Conservation (phyloP, 2,797 vertebrate species). For the Chromobotia macracanthus region DNA sequence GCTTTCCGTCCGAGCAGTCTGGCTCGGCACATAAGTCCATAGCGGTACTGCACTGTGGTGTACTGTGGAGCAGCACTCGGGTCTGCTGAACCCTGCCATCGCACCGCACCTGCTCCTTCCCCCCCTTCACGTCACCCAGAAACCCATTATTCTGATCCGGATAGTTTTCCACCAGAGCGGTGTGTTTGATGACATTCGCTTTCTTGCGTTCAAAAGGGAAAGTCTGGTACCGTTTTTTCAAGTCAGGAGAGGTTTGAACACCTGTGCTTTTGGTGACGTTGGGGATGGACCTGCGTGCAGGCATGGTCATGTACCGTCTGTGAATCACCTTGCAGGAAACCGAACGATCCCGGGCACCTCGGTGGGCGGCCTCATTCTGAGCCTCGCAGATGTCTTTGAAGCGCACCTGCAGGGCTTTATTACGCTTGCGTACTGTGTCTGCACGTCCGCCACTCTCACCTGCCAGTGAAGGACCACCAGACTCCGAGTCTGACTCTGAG, state of each 20-base stretch:
- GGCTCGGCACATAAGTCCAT: slow-evolving; percentile 75
- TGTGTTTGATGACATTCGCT: slow-evolving; percentile 85
- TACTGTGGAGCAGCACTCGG: slow-evolving; percentile 84
- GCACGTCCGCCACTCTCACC: slow-evolving; percentile 83
- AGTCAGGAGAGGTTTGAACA: slow-evolving; percentile 94
- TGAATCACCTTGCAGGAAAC: slow-evolving; percentile 87
- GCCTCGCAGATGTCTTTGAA: slow-evolving; percentile 99
- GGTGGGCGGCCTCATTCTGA: slow-evolving; percentile 82
- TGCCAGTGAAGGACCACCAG: slow-evolving; percentile 81
- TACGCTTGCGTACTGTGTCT: slow-evolving; percentile 90
- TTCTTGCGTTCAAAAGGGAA: slow-evolving; percentile 95
- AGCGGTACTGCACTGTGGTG: slow-evolving; percentile 75
- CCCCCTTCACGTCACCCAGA: slow-evolving; percentile 78
- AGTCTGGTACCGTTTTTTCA: slow-evolving; percentile 93
- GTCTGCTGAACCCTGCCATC: slow-evolving; percentile 80
- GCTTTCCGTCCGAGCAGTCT: slow-evolving; percentile 80
- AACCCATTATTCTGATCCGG: slow-evolving; percentile 88
- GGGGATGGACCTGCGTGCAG: slow-evolving; percentile 92
- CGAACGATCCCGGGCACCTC: slow-evolving; percentile 75
- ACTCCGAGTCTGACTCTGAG: slow-evolving; percentile 87
- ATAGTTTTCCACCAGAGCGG: slow-evolving; percentile 82
- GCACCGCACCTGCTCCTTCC: slow-evolving; percentile 69
- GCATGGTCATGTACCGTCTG: slow-evolving; percentile 96
- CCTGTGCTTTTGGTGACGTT: slow-evolving; percentile 98
- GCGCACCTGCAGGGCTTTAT: slow-evolving; percentile 95